Evolutionary conservation across 2,888 invertebrate species (phyloP).

Genomic region (Cephus nigrinus): DNA sequence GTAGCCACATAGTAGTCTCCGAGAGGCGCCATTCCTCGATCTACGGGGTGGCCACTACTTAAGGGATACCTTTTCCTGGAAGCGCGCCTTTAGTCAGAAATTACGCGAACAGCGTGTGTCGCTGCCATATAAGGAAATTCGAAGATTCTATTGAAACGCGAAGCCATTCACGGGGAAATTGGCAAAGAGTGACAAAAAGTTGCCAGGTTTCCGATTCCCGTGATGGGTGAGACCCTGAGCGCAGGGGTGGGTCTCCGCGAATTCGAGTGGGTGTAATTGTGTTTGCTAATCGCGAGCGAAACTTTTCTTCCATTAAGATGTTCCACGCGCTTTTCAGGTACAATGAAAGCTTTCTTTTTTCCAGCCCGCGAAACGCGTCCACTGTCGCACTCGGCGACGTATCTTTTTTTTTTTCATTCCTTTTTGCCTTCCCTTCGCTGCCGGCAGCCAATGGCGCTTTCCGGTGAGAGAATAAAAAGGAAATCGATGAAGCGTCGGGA

Average conservation of each 20-base stretch:
- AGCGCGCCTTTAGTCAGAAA: background rate
- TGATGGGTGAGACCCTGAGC: background rate
- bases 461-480: background rate
- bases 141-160: background rate
- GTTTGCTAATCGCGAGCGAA: background rate
- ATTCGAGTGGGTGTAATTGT: background rate
- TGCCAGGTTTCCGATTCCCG: background rate
- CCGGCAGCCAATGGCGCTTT: background rate
- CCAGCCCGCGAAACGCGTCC: background rate
- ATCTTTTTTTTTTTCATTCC: background rate
- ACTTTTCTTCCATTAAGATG: background rate
- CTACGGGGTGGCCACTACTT: conserved; percentile 42
- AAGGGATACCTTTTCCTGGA: background rate
- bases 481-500: background rate
- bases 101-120: background rate
- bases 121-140: background rate
- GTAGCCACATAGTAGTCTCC: conserved; percentile 52
- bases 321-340: background rate
- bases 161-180: background rate
- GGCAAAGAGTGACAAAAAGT: background rate
- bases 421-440: background rate
- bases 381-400: background rate
- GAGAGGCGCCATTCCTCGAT: conserved; percentile 25
- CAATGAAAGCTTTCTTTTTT: background rate
- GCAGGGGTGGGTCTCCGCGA: background rate